Evolutionary conservation across 1,140 invertebrate genomes (phyloP), one percentile per base, ranked within the genome.

Genomic region (Diorhabda carinulata): DNA sequence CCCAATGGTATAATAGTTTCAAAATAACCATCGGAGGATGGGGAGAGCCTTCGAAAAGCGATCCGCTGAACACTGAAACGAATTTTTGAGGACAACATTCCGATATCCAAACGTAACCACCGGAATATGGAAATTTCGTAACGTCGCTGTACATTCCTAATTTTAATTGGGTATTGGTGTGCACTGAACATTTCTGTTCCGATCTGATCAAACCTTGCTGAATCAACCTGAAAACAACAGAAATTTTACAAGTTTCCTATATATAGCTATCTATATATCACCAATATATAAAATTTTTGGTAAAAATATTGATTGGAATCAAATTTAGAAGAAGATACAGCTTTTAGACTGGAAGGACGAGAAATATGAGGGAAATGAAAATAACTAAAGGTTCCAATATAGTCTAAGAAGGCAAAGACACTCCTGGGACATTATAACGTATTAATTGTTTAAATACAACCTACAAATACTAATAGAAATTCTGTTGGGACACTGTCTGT

Each of bases 1-100:
- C 86, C 93, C 93, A 96, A 78, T 96, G 93, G 79, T 95, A 96
- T 43, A 96, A 89, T 0, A 95, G 82, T 78, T 95, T 95, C 0
- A 95, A 78, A 3, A 94, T 82, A 8, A 92, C 88, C 9, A 89
- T 90, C 0, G 93, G 93, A 1, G 90, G 88, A 80, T 94, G 90
- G 3, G 90, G 88, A 4, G 91, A 89, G 3, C 89, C 89, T 81
- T 95, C 92, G 74, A 95, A 96, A 52, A 96, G 87, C 0, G 93
- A 96, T 40, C 92, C 91, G 70, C 86, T 89, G 78, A 93, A 96
- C 0, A 95, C 91, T 0, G 93, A 95, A 1, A 94, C 88, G 75
- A 91, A 94, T 62, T 89, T 87, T 41, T 90, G 89, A 0, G 91
- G 89, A 78, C 93, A 94, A 78, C 92, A 95, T 61, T 91, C 89